Percentiles rank a stretch among this genome's conserved stretches.
phyloP scores from a whole-genome alignment of 2,797 vertebrate genomes.

The Notoglanidium macrostoma region DNA sequence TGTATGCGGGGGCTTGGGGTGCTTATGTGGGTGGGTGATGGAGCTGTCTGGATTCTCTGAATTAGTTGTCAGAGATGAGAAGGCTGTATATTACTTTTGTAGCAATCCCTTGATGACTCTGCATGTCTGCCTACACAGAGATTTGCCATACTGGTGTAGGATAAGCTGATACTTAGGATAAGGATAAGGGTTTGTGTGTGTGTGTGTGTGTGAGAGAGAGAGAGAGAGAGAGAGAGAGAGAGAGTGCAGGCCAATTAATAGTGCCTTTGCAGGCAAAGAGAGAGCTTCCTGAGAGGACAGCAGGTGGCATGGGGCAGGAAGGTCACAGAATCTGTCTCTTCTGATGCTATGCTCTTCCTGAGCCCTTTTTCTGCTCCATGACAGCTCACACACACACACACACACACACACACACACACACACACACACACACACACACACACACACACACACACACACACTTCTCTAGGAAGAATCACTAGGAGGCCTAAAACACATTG shows the following conservation, averaged over 20 bases:
- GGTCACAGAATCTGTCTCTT: constrained; percentile 64
- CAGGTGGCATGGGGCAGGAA: constrained; percentile 61
- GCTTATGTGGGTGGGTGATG: not conserved
- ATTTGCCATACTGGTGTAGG: constrained; percentile 50
- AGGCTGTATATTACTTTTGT: constrained; percentile 45
- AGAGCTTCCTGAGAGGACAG: constrained; percentile 55
- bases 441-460: constrained; percentile 9
- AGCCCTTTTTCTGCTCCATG: constrained; percentile 51
- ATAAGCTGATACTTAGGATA: constrained; percentile 41
- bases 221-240: not conserved
- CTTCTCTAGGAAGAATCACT: constrained; percentile 18
- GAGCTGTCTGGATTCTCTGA: constrained; percentile 1
- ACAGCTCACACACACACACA: constrained; percentile 43
- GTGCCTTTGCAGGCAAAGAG: constrained; percentile 64
- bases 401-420: constrained; percentile 10
- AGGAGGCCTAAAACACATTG: constrained; percentile 35
- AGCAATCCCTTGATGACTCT: constrained; percentile 52
- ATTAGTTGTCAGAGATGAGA: constrained; percentile 26
- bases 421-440: constrained; percentile 24
- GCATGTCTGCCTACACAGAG: constrained; percentile 51
- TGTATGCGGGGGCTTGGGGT: not conserved
- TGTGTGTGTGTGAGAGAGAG: constrained; percentile 28
- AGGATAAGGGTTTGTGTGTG: not conserved
- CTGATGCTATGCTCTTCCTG: constrained; percentile 51
- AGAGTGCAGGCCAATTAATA: constrained; percentile 73